Evolutionary conservation across 1,140 invertebrate species (phyloP), one percentile per base, ranked within the genome.

Genomic region (Coptotermes formosanus): DNA sequence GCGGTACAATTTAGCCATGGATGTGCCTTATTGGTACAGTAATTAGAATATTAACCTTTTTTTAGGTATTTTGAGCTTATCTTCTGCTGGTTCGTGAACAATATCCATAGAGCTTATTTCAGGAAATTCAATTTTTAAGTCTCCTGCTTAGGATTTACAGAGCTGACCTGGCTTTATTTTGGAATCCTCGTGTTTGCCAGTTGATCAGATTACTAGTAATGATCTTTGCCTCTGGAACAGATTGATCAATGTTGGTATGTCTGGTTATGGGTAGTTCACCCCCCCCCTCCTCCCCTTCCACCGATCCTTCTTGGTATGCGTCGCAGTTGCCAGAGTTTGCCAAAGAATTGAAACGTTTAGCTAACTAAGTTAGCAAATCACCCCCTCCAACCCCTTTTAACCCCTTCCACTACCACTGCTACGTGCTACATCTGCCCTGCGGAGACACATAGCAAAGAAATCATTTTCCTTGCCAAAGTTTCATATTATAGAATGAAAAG

Each of bases 271-370:
- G 64, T 64, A 64, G 59, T 64, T 64, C 19, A 64, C 59, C 16
- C 48, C 48, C 12, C 45, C 45, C 6, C 45, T 48, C 52, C 9
- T 16, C 16, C 19, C 52, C 38, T 38, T 21, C 16, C 52, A 4
- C 64, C n/a, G 0, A 30, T 75, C 64, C 64, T 75, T 30, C 25
- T 75, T 75, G 64, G 64, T 75, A 75, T 75, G 64, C 64, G 64
- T 30, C 64, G 64, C 64, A 75, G 64, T 75, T 75, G 64, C 64
- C 30, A 11, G 64, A 75, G 64, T 75, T 75, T 75, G 64, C 64
- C 64, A 75, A 75, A 75, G 64, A 75, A 75, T 75, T 75, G 64
- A 75, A 75, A 75, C 64, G 64, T 75, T 75, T 75, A 75, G 64
- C 64, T 75, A 75, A 75, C 64, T 75, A 75, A 75, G 64, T 75